Base-by-base conservation (phyloP, 1,140 invertebrate genomes). In the Latrodectus geometricus region DNA sequence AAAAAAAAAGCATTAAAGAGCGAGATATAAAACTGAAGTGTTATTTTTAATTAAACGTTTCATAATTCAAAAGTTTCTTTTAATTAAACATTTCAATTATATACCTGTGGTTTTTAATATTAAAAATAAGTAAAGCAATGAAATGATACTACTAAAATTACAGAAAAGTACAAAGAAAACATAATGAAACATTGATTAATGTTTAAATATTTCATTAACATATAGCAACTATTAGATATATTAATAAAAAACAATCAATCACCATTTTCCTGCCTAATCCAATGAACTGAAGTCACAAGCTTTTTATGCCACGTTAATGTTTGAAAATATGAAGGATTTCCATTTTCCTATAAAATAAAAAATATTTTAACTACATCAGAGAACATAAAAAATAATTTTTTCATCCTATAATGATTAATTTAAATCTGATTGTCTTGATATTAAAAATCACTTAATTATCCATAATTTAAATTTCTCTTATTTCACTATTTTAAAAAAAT, bases 251-350 rank as follows among this genome's bases (percentile, higher is more conserved):
- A n/a, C n/a, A n/a, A n/a, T n/a, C 35, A 35, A 5, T 61, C 17
- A 61, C 54, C 17, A 61, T 61, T 61, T 11, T 17, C 17, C 66
- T 86, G 78, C 14, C 90, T 91, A 7, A 97, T 92, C 96, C 96
- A 97, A 90, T 93, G 93, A 0, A 96, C 95, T 76, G 93, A 93
- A 90, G 95, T 97, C 0, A 98, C 94, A 88, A 92, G 91, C 68
- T 92, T 92, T 73, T 90, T 93, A 90, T 96, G 95, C 14, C 90
- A 90, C 61, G 92, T 91, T 54, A 95, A 90, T 4, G 94, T 94
- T 61, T 92, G 88, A 9, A 92, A 88, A 65, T 94, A 90, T 90
- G 92, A 93, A 4, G 93, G 54, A 61, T 14, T 14, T 61, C 17
- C 17, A 61, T 61, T 61, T 14, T 61, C 54, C 54, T 61, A 61